Base-by-base conservation (phyloP, 2,888 invertebrate genomes). In the Euplagia quadripunctaria region DNA sequence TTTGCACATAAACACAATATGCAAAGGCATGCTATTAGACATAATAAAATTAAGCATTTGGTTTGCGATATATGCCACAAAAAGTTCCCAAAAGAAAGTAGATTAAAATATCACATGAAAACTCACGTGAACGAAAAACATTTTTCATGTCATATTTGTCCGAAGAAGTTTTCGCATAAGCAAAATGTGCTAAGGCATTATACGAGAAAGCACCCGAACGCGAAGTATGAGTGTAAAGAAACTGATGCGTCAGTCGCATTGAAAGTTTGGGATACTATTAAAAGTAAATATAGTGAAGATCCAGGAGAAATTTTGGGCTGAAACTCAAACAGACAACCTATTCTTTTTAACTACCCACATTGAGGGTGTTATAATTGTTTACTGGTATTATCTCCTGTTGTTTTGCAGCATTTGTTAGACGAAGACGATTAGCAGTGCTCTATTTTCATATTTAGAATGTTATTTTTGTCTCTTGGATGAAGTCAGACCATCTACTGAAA, bases 1-100 rank as follows among this genome's bases (percentile, higher is more conserved):
- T 95, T 95, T 58, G 86, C 93, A 0, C 84, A 84, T 8, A 93
- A 93, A 71, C 93, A 93, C 16, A 94, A 94, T 51, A 91, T 93
- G 92, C 86, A 91, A 14, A 65, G 92, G 0, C 94, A 94, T 43
- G 81, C 86, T 1, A 2, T 87, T 0, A 83, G 92, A 1, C 94
- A 94, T 16, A 82, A 86, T 0, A 90, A 90, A 49, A 81, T 89
- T 0, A 94, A 94, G 58, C 87, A 91, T 5, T 73, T 93, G 0
- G 89, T 88, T 0, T 94, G 94, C 43, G 88, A 88, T n/a, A 83
- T 94, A 0, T 94, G 94, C 16, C 85, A 90, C 4, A 94, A 92
- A 17, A 84, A 84, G 14, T 94, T 94, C 16, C 94, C 94, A 0
- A 86, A 89, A 31, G 93, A 93, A 51, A 93, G 93, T 31, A 73